Conservation (phyloP, 2,797 vertebrate species). For the Bovichtus variegatus region DNA sequence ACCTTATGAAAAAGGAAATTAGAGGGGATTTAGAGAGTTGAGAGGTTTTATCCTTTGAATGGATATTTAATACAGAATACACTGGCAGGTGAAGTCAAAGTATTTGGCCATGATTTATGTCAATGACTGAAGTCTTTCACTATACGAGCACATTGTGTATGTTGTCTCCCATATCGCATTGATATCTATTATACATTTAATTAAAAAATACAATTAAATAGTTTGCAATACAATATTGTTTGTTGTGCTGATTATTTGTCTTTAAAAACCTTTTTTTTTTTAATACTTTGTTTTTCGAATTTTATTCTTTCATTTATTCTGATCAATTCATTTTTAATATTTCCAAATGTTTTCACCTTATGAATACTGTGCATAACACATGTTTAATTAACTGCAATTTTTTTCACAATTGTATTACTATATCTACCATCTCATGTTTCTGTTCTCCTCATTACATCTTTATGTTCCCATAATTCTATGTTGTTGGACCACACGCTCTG, state of each 20-base stretch:
- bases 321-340: neutral
- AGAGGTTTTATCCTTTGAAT: conserved; percentile 8
- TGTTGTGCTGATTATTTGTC: neutral
- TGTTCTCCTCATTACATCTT: neutral
- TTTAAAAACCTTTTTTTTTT: neutral
- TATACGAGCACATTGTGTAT: neutral
- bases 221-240: neutral
- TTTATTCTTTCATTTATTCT: neutral
- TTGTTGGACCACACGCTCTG: neutral
- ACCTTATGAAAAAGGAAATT: conserved; percentile 20
- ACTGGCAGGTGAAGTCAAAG: neutral
- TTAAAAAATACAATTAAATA: neutral
- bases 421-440: neutral
- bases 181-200: neutral
- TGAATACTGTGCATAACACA: too few species aligned
- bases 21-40: neutral
- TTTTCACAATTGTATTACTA: neutral
- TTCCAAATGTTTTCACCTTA: neutral
- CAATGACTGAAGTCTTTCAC: neutral
- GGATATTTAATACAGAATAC: conserved; percentile 2
- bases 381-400: neutral
- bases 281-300: neutral
- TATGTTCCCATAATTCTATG: neutral
- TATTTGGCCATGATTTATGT: neutral
- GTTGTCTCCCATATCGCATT: neutral